Conservation (phyloP, 2,888 invertebrate species). For the Drosophila limbata region DNA sequence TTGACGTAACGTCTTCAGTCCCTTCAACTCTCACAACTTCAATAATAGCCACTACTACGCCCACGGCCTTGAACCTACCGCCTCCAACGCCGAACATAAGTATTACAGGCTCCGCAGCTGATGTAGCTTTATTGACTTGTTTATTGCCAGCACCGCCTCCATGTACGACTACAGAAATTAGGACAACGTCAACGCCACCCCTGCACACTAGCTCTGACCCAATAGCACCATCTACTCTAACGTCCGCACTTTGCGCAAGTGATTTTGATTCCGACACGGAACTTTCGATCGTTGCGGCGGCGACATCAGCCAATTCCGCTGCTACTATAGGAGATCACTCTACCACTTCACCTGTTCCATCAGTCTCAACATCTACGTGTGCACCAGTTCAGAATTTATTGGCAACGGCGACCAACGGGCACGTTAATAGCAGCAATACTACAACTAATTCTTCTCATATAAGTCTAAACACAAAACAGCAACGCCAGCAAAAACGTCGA, state of each 20-base stretch:
- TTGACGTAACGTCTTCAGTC: constrained; percentile 20
- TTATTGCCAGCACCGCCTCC: constrained; percentile 45
- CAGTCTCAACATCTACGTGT: constrained; percentile 33
- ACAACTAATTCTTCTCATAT: constrained; percentile 56
- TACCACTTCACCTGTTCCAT: constrained; percentile 40
- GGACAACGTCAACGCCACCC: constrained; percentile 33
- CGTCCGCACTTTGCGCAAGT: constrained; percentile 66
- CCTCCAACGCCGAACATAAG: constrained; percentile 71
- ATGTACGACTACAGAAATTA: constrained; percentile 36
- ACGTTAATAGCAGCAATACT: constrained; percentile 53
- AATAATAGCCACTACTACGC: constrained; percentile 27
- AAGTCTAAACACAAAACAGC: constrained; percentile 83
- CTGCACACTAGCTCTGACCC: constrained; percentile 10
- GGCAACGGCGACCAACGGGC: constrained; percentile 67
- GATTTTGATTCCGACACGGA: constrained; percentile 84
- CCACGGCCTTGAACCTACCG: constrained; percentile 59
- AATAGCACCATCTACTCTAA: constrained; percentile 15
- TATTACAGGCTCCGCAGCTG: constrained; percentile 27
- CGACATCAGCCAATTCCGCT: constrained; percentile 14
- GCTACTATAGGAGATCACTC: constrained; percentile 16
- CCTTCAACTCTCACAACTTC: constrained; percentile 16
- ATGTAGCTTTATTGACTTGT: constrained; percentile 39
- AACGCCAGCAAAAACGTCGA: constrained; percentile 91
- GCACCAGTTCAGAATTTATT: constrained; percentile 33
- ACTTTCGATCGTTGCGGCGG: constrained; percentile 81